Base-by-base conservation (phyloP, 2,797 vertebrate genomes). In the Peromyscus eremicus region DNA sequence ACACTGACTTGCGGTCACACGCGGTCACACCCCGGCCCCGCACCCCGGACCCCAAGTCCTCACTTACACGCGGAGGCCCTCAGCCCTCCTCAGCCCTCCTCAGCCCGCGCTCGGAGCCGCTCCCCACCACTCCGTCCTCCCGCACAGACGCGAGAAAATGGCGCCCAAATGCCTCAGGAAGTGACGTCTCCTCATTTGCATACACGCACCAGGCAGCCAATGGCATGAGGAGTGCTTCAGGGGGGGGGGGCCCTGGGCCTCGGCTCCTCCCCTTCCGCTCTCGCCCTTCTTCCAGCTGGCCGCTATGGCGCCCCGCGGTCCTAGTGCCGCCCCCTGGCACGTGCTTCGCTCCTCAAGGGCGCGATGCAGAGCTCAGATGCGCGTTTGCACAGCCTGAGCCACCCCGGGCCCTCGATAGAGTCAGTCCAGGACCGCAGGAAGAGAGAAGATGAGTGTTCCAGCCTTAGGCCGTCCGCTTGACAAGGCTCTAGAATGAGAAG, bases 401-500 rank as follows among this genome's bases (percentile, higher is more conserved):
- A 0, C 12, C 25, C 16, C 4, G 32, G 27, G 16, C 2, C 14
- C 6, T 37, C 49, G 19, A 0, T 57, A 49, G 57, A 68, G 37
- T 85, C 89, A n/a, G 14, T 1, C 40, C 46, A 43, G 32, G 49
- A 11, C 3, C 8, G 7, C 23, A 8, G 76, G 52, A 11, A 86
- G 46, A 16, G 6, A 32, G n/a, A 49, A 3, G 19, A 6, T 17
- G n/a, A 81, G 55, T 19, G 89, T 68, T 76, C 52, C 76, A 21
- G 13, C 11, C 9, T 11, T 27, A 6, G 2, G 4, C 70, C 62
- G 87, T 91, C 81, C 32, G 25, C 55, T 37, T 37, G 43, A 87
- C 19, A 76, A 70, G 29, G 27, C 49, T 90, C 90, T 76, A 43
- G 75, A 91, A 83, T 1, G 40, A 71, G 52, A 86, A 87, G 88